Conservation (phyloP, 2,888 invertebrate genomes). For the Cephus nigrinus region DNA sequence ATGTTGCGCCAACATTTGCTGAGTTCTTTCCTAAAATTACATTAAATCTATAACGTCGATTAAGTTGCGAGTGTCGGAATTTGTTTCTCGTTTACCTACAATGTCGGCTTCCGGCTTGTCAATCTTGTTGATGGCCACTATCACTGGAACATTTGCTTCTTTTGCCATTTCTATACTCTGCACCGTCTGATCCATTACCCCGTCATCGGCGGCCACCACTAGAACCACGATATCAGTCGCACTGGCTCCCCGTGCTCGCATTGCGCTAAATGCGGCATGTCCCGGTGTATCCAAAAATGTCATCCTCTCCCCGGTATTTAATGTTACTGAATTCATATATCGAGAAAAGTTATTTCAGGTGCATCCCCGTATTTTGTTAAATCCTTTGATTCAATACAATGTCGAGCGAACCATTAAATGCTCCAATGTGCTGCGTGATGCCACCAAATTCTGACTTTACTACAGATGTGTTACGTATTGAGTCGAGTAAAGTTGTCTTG, state of each 20-base stretch:
- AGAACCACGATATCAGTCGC: constrained; percentile 94
- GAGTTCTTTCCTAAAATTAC: constrained; percentile 74
- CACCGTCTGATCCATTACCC: constrained; percentile 97
- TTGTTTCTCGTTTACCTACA: constrained; percentile 71
- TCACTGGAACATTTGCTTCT: constrained; percentile 85
- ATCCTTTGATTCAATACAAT: no score
- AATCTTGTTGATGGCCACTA: constrained; percentile 98
- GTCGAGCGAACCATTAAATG: constrained; percentile 80
- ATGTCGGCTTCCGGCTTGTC: constrained; percentile 92
- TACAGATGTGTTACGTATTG: constrained; percentile 85
- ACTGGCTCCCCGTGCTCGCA: constrained; percentile 94
- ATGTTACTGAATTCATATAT: constrained; percentile 68
- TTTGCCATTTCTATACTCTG: constrained; percentile 91
- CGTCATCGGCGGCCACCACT: constrained; percentile 98
- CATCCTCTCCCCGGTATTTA: constrained; percentile 79
- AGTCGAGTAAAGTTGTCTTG: constrained; percentile 95
- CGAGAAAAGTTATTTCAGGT: not conserved
- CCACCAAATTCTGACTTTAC: constrained; percentile 96
- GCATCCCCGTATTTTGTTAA: no score
- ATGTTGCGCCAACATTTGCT: constrained; percentile 79
- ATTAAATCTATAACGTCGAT: no score
- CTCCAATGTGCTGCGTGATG: constrained; percentile 99
- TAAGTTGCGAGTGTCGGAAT: not conserved
- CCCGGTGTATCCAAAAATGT: constrained; percentile 99
- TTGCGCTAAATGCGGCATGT: constrained; percentile 95